phyloP scores from a whole-genome alignment of 2,113 vertebrate genomes.

The Rostratula benghalensis region DNA sequence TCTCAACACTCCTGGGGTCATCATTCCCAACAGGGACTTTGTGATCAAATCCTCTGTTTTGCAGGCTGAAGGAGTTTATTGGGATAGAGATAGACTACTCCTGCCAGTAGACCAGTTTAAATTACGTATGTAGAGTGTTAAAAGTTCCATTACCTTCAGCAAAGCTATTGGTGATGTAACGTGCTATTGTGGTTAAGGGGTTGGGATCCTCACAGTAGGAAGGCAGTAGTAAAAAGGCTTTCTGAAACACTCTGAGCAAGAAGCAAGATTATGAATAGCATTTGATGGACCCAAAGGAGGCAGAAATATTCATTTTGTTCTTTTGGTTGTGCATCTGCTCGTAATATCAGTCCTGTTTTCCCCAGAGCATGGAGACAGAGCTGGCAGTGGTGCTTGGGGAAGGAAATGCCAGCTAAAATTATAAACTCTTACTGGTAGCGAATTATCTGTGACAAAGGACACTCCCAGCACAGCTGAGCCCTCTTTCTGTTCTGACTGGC shows the following conservation, averaged over 20 bases:
- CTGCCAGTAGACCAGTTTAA: neutral
- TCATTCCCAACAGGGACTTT: neutral
- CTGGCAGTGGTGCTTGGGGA: neutral
- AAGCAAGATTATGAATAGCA: neutral
- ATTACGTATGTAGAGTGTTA: neutral
- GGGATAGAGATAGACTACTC: neutral
- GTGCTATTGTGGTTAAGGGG: neutral
- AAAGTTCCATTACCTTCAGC: neutral
- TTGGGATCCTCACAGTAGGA: neutral
- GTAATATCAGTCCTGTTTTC: neutral
- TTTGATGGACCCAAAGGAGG: neutral
- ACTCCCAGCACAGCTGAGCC: neutral
- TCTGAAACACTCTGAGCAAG: neutral
- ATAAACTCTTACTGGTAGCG: neutral
- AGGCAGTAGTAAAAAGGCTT: neutral
- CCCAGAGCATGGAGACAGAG: neutral
- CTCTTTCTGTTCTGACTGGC: neutral
- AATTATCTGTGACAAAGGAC: neutral
- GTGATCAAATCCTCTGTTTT: neutral
- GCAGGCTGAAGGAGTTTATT: neutral
- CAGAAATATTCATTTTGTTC: neutral
- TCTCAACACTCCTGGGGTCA: neutral
- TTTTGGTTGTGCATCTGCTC: neutral
- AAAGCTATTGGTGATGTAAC: neutral
- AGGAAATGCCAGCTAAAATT: neutral